A percentile compares a stretch with the other conserved stretches of the same genome.
Evolutionary conservation across 2,888 invertebrate genomes (phyloP).

Genomic region (Tethea ocularis): DNA sequence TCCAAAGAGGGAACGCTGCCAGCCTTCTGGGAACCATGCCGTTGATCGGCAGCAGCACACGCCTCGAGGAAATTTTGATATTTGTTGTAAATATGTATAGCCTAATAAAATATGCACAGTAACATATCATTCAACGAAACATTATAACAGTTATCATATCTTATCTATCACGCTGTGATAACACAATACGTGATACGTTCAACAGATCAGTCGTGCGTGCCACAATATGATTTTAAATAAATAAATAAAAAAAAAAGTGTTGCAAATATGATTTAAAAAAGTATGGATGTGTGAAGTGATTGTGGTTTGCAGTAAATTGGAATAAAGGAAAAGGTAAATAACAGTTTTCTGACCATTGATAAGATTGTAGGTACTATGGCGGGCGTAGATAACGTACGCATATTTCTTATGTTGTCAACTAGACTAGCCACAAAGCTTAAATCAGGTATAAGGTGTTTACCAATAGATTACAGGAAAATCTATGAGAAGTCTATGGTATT

Average conservation of each 20-base stretch:
- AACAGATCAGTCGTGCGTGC: neutral
- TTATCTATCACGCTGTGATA: neutral
- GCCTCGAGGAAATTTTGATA: too few species aligned
- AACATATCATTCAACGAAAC: neutral
- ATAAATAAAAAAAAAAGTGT: neutral
- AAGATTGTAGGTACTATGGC: neutral
- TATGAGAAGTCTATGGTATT: too few species aligned
- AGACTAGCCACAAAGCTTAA: neutral
- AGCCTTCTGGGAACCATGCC: too few species aligned
- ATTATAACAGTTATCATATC: neutral
- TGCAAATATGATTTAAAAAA: neutral
- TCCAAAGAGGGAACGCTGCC: too few species aligned
- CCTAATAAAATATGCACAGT: neutral
- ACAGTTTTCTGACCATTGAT: neutral
- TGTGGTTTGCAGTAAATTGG: neutral
- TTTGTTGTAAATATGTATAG: too few species aligned
- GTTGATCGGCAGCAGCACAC: too few species aligned
- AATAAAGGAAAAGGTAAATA: neutral
- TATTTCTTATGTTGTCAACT: neutral
- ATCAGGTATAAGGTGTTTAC: too few species aligned
- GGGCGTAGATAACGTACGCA: neutral
- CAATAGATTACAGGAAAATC: too few species aligned
- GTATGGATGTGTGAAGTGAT: neutral
- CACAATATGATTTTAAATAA: neutral
- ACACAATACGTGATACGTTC: neutral